Evolutionary conservation across 1,140 invertebrate genomes (phyloP).

Genomic region (Drosophila pseudoananassae): DNA sequence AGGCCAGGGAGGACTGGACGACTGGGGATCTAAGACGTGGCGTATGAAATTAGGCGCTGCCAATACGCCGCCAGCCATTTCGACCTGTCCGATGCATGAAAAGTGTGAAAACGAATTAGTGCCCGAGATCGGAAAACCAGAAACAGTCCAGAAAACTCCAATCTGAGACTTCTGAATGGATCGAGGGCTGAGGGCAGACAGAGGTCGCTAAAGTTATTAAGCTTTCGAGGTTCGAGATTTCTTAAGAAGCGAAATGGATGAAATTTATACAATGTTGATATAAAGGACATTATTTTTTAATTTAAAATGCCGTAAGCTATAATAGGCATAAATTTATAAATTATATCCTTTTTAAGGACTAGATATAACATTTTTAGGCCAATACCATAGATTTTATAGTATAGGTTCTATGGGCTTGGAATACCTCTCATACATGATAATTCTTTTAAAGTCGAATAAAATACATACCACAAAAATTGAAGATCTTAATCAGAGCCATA

Average conservation of each 20-base stretch:
- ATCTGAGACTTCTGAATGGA: constrained; percentile 6
- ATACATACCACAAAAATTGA: too few relatives aligned
- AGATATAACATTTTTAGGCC: too few relatives aligned
- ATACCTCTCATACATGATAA: too few relatives aligned
- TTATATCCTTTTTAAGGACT: too few relatives aligned
- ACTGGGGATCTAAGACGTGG: constrained; percentile 43
- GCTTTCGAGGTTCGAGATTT: constrained; percentile 14
- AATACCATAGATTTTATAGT: too few relatives aligned
- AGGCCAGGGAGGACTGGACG: neutral
- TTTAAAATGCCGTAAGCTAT: too few relatives aligned
- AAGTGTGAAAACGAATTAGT: constrained; percentile 80
- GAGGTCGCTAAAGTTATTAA: constrained; percentile 39
- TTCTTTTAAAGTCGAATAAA: too few relatives aligned
- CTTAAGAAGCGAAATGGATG: neutral
- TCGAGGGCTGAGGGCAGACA: constrained; percentile 31
- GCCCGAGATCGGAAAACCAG: constrained; percentile 30
- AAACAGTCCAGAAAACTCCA: constrained; percentile 8
- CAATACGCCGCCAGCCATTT: constrained; percentile 53
- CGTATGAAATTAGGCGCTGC: constrained; percentile 67
- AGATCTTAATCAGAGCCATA: too few relatives aligned
- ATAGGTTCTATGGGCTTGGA: too few relatives aligned
- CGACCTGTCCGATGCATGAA: constrained; percentile 66
- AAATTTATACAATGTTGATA: neutral
- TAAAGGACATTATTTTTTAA: neutral
- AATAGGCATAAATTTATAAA: too few relatives aligned